Base-by-base conservation (phyloP, 2,888 invertebrate genomes). In the Sipha maydis region DNA sequence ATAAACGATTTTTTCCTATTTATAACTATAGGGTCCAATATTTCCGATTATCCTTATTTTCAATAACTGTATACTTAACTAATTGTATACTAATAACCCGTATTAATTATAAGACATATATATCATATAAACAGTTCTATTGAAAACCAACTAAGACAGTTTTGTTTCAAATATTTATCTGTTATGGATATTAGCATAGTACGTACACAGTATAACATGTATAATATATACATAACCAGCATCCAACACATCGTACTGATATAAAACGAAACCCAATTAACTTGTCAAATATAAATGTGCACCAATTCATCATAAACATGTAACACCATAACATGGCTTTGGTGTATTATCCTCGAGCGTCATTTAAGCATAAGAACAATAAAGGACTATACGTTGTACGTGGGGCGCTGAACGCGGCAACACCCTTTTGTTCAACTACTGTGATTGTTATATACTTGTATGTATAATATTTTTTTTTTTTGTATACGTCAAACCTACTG, bases 221-320 rank as follows among this genome's bases (percentile, higher is more conserved):
- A 25, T 67, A 21, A 7, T n/a, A 28, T 14, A 34, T 34, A 34
- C 34, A 34, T 34, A 34, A 34, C 34, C 34, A 34, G 34, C 34
- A 34, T 34, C 41, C 8, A 41, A 8, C 41, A 28, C 31, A 28
- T 71, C 25, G 21, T 31, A 48, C 34, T 38, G 5, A 17, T 48
- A n/a, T 54, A 67, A 77, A 69, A 77, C n/a, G 48, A 54, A 54
- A 85, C 48, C 48, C 76, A 77, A 85, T 85, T 85, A 85, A 85
- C 85, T 78, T 78, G 85, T 85, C 85, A 78, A 78, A 69, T 69
- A 48, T 31, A 67, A 76, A 85, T 28, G 84, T 54, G 48, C 48
- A 7, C 25, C 85, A 9, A 85, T 85, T 54, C 21, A 78, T 85
- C 85, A 85, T 25, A 19, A 34, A 48, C 41, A n/a, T 31, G 19